A percentile compares a stretch with the other conserved stretches of the same genome.
phyloP scores from a whole-genome alignment of 2,888 invertebrate species.

The Agrochola lychnidis region DNA sequence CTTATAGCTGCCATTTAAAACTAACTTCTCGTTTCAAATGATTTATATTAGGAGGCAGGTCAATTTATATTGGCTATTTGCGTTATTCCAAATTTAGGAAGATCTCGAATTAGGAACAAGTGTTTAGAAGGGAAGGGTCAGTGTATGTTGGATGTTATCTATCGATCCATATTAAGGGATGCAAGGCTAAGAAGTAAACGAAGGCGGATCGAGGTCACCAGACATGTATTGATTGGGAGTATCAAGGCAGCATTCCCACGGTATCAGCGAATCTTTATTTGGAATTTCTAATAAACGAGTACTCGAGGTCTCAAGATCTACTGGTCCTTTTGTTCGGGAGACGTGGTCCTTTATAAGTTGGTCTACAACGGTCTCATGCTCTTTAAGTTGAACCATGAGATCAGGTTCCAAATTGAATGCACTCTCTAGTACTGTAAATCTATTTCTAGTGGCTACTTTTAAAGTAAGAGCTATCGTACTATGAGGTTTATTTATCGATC shows the following conservation, averaged over 20 bases:
- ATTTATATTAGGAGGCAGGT: constrained; percentile 57
- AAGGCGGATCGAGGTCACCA: constrained; percentile 63
- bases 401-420: constrained; percentile 54
- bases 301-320: constrained; percentile 35
- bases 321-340: constrained; percentile 16
- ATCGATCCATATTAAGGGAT: constrained; percentile 76
- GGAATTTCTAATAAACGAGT: constrained; percentile 66
- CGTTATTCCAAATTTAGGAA: constrained; percentile 53
- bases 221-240: constrained; percentile 65
- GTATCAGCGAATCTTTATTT: constrained; percentile 69
- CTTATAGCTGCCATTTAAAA: constrained; percentile 65
- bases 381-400: constrained; percentile 44
- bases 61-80: constrained; percentile 50
- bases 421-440: constrained; percentile 48
- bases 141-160: constrained; percentile 61
- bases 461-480: constrained; percentile 9
- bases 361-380: constrained; percentile 39
- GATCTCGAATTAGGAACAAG: constrained; percentile 63
- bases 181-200: constrained; percentile 74
- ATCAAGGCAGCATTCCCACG: constrained; percentile 68
- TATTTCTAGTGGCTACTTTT: constrained; percentile 32
- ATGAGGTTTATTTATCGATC: constrained; percentile 31
- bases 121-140: constrained; percentile 61
- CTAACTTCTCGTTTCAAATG: constrained; percentile 41
- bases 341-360: constrained; percentile 33